Percentiles rank a stretch among this genome's conserved stretches.
These are phyloP conservation scores for Pimephales promelas DNA, from an alignment of 2,113 vertebrate species.

Conservation along the genomic window DNA sequence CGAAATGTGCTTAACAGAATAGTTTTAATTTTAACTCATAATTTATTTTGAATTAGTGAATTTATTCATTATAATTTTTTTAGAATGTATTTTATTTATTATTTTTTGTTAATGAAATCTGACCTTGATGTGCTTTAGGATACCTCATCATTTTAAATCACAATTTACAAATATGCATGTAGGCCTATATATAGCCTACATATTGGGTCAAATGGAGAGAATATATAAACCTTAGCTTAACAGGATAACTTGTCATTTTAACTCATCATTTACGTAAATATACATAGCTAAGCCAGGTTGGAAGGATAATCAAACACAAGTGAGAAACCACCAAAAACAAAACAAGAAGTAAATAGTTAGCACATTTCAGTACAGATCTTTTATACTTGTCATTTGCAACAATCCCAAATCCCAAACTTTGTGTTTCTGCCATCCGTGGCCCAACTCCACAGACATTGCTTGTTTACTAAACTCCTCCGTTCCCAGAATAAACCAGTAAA, in stretches of 20 bases:
- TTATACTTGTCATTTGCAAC: background rate
- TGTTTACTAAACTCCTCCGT: conserved; percentile 16
- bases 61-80: too few relatives aligned
- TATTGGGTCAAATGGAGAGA: background rate
- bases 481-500: conserved; percentile 30
- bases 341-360: background rate
- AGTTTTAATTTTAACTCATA: background rate
- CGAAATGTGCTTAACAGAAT: background rate
- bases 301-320: background rate
- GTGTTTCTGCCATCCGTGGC: background rate
- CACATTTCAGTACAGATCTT: background rate
- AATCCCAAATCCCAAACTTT: background rate
- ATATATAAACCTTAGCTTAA: background rate
- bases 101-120: background rate
- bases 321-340: background rate
- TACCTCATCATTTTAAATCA: background rate
- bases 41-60: too few relatives aligned
- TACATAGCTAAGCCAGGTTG: background rate
- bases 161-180: background rate
- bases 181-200: too few relatives aligned
- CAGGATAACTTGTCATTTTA: background rate
- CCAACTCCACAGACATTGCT: background rate
- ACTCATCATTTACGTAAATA: background rate
- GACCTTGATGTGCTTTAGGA: background rate
- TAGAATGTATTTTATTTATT: too few relatives aligned